Percentiles rank a stretch among this genome's conserved stretches.
phyloP scores from a whole-genome alignment of 2,797 vertebrate species.

The Xiphorhynchus erythropygius region DNA sequence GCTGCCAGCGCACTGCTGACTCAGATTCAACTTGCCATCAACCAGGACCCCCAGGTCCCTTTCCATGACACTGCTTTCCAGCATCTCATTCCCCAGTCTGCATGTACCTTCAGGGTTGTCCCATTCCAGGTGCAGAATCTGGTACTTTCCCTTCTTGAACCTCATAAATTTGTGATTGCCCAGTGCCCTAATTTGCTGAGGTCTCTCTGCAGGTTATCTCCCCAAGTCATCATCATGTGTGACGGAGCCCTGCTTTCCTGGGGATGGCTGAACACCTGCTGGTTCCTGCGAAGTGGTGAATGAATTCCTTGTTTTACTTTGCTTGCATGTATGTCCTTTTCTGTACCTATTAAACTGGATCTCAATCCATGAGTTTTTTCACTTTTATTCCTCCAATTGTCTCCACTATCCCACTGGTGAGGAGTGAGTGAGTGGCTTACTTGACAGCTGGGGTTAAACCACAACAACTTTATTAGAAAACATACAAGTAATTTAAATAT shows the following conservation, averaged over 20 bases:
- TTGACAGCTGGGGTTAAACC: neutral
- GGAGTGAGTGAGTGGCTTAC: neutral
- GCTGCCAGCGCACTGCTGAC: neutral
- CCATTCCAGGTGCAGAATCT: neutral
- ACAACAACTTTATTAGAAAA: neutral
- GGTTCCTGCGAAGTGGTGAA: rapidly evolving
- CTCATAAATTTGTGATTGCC: neutral
- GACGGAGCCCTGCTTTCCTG: neutral
- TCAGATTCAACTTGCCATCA: neutral
- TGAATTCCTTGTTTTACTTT: neutral
- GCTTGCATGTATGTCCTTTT: neutral
- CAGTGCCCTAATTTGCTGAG: neutral
- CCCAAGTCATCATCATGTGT: rapidly evolving
- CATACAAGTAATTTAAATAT: neutral
- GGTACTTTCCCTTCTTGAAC: neutral
- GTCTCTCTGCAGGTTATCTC: neutral
- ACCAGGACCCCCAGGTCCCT: no score
- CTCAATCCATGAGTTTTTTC: neutral
- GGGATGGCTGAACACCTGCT: neutral
- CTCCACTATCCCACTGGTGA: rapidly evolving
- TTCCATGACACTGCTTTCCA: neutral
- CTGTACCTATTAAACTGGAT: neutral
- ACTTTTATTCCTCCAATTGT: neutral
- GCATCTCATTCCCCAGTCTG: neutral
- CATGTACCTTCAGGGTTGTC: neutral